phyloP scores from a whole-genome alignment of 1,140 invertebrate genomes.

The Aphelinus certus region DNA sequence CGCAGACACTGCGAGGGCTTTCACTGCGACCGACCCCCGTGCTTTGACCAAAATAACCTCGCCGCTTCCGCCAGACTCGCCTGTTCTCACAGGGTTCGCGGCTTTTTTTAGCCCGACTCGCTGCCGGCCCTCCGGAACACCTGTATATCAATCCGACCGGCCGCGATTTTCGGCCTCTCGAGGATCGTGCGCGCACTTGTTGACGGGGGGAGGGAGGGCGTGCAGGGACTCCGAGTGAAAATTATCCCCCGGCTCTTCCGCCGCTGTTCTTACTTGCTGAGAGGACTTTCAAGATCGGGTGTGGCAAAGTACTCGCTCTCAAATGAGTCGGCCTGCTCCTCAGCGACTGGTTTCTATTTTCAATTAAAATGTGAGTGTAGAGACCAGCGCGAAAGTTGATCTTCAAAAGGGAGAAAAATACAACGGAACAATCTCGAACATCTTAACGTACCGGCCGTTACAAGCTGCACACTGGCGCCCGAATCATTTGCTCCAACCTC shows the following conservation, averaged over 20 bases:
- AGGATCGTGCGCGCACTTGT: too few relatives aligned
- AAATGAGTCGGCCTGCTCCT: neutral
- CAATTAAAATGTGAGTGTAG: slow-evolving; percentile 4
- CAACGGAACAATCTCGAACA: too few relatives aligned
- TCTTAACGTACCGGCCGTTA: too few relatives aligned
- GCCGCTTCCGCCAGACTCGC: neutral
- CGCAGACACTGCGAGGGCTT: neutral
- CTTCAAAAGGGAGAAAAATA: slow-evolving; percentile 1
- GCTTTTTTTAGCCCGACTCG: neutral
- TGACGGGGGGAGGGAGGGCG: too few relatives aligned
- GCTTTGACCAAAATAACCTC: slow-evolving; percentile 16
- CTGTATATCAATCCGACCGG: too few relatives aligned
- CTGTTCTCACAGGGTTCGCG: neutral
- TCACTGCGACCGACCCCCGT: neutral
- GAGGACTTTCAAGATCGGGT: too few relatives aligned
- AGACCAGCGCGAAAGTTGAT: neutral
- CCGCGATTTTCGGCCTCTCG: too few relatives aligned
- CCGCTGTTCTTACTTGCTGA: too few relatives aligned
- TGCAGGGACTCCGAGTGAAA: too few relatives aligned
- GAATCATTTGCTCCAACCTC: neutral
- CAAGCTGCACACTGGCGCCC: neutral
- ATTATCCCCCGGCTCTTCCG: too few relatives aligned
- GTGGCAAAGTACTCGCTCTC: too few relatives aligned
- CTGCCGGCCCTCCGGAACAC: too few relatives aligned
- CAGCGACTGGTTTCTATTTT: neutral